These are phyloP conservation scores for Lineus longissimus DNA, from an alignment of 1,140 invertebrate genomes.

Conservation along the genomic window DNA sequence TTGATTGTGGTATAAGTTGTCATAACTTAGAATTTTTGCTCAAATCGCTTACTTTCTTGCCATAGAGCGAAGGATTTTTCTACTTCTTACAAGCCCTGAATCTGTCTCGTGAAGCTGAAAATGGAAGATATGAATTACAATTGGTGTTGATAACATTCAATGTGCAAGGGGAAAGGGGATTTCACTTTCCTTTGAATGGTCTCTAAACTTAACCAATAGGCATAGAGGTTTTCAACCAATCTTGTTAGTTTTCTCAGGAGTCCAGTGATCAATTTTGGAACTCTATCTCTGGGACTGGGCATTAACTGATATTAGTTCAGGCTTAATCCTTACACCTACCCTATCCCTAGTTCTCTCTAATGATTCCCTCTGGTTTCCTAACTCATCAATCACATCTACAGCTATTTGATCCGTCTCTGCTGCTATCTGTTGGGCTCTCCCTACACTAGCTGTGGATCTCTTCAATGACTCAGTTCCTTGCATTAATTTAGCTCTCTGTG, in stretches of 20 bases:
- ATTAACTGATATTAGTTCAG: background rate
- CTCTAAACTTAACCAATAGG: too few relatives aligned
- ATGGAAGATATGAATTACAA: conserved; percentile 5
- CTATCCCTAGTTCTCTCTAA: conserved; percentile 61
- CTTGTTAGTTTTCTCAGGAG: too few relatives aligned
- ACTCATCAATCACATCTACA: conserved; percentile 68
- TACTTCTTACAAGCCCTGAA: conserved; percentile 60
- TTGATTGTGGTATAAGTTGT: background rate
- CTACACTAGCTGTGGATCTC: conserved; percentile 64
- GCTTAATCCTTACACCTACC: conserved; percentile 27
- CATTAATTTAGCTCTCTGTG: conserved; percentile 40
- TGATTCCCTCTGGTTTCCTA: conserved; percentile 64
- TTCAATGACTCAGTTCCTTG: conserved; percentile 56
- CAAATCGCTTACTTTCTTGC: conserved; percentile 57
- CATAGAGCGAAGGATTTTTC: conserved; percentile 62
- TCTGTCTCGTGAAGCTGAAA: conserved; percentile 62
- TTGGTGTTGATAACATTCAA: too few relatives aligned
- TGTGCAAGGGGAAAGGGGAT: too few relatives aligned
- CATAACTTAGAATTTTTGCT: conserved; percentile 7
- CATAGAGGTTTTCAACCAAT: too few relatives aligned
- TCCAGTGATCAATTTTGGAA: too few relatives aligned
- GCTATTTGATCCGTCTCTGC: conserved; percentile 76
- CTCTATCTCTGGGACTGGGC: too few relatives aligned
- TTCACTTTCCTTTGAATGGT: too few relatives aligned
- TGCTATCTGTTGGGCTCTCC: conserved; percentile 68